phyloP scores from a whole-genome alignment of 2,113 vertebrate species.

The Eulemur rufifrons region DNA sequence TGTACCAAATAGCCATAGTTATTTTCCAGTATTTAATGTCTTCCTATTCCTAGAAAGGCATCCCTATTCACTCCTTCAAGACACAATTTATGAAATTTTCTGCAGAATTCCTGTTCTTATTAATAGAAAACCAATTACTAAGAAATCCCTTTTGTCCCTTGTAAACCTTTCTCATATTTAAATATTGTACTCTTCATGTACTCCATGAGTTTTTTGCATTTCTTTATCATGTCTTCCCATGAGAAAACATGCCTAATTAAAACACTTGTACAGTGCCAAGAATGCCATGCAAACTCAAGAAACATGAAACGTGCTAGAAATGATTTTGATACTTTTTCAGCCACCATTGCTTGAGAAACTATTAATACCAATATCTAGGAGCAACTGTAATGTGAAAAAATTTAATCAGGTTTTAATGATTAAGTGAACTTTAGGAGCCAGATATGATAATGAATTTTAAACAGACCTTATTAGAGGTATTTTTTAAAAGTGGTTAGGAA shows the following conservation, averaged over 20 bases:
- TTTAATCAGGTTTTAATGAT: background rate
- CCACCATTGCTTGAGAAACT: background rate
- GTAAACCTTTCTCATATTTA: conserved; percentile 52
- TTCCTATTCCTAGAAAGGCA: background rate
- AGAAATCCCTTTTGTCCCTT: conserved; percentile 49
- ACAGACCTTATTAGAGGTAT: background rate
- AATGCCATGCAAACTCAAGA: conserved; percentile 16
- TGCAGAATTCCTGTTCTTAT: conserved; percentile 44
- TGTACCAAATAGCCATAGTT: background rate
- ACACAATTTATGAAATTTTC: background rate
- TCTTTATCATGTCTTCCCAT: conserved; percentile 47
- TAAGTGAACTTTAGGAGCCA: background rate
- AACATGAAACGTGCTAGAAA: conserved; percentile 27
- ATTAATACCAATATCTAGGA: background rate
- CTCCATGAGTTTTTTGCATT: conserved; percentile 45
- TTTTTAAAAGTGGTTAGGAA: background rate
- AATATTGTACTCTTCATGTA: background rate
- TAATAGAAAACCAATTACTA: conserved; percentile 54
- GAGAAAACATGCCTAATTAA: conserved; percentile 66
- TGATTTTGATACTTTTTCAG: background rate
- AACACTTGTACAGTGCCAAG: conserved; percentile 38
- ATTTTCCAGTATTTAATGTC: background rate
- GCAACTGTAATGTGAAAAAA: background rate
- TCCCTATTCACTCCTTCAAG: background rate
- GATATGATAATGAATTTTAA: background rate